A percentile compares a stretch with the other conserved stretches of the same genome.
phyloP scores from a whole-genome alignment of 2,888 invertebrate species.

The Cryptocheilus praepositus region DNA sequence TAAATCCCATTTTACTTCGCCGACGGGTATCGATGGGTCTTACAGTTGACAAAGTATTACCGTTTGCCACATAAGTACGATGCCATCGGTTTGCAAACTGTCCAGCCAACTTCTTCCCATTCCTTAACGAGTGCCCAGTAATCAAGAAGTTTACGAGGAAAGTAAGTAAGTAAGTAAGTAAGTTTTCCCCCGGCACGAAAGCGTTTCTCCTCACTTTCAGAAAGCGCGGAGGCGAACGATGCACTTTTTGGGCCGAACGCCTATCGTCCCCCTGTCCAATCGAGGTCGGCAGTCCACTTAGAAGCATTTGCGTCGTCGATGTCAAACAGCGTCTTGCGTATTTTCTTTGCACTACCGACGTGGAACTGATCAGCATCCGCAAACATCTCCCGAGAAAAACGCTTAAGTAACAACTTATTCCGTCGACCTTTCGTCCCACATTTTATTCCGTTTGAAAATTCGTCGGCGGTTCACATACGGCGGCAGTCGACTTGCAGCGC shows the following conservation, averaged over 20 bases:
- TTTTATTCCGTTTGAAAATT: no score
- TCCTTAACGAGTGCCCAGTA: conserved; percentile 20
- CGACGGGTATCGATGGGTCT: no score
- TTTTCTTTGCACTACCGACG: background rate
- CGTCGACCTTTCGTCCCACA: background rate
- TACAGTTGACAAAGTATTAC: background rate
- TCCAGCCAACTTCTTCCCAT: conserved; percentile 11
- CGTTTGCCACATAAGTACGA: background rate
- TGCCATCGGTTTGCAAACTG: conserved; percentile 18
- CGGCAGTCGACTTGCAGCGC: no score
- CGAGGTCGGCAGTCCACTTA: background rate
- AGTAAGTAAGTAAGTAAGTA: background rate
- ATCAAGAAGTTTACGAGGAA: conserved; percentile 23
- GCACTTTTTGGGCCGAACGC: background rate
- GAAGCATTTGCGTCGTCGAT: background rate
- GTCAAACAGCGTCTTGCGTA: background rate
- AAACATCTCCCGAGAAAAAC: background rate
- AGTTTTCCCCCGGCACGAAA: background rate
- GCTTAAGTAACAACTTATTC: background rate
- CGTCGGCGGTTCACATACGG: no score
- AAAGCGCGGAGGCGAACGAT: background rate
- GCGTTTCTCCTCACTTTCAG: conserved; percentile 3
- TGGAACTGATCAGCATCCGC: background rate
- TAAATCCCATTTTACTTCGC: no score
- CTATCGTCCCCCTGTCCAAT: background rate